Percentiles rank a stretch among this genome's conserved stretches.
Conservation (phyloP, 2,888 invertebrate genomes). For the Spatulosminthurus flaviceps region DNA sequence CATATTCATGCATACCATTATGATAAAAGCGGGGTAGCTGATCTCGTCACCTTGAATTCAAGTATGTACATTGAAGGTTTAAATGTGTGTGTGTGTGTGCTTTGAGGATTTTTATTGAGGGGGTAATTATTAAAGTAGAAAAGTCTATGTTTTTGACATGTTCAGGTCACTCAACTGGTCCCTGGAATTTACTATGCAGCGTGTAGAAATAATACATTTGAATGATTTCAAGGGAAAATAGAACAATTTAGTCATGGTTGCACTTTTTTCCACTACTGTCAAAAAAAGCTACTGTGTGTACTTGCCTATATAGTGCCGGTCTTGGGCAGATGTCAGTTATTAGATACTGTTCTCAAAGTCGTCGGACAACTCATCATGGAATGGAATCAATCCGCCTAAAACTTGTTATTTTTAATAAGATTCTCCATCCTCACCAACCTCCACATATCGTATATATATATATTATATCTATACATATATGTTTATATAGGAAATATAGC, state of each 20-base stretch:
- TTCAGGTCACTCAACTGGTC: constrained; percentile 40
- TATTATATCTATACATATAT: too few relatives aligned
- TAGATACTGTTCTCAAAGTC: constrained; percentile 9
- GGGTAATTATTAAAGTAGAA: not conserved
- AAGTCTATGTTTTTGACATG: constrained; percentile 27
- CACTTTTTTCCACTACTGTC: not conserved
- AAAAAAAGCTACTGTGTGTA: constrained; percentile 8
- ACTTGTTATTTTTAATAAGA: constrained; percentile 14
- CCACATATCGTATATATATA: not conserved
- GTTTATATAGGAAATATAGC: too few relatives aligned
- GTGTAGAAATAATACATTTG: not conserved
- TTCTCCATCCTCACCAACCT: not conserved
- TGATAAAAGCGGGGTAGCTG: not conserved
- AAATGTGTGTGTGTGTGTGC: not conserved
- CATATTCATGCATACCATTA: not conserved
- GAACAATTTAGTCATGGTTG: not conserved
- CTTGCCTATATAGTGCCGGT: too few relatives aligned
- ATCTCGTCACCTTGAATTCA: too few relatives aligned
- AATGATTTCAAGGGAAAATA: not conserved
- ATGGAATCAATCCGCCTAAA: not conserved
- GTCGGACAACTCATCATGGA: not conserved
- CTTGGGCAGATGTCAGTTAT: constrained; percentile 14
- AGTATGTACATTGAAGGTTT: too few relatives aligned
- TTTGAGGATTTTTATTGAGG: not conserved
- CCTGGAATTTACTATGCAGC: not conserved